Evolutionary conservation across 2,113 vertebrate species (phyloP).

Genomic region (Zosterops pallidus): DNA sequence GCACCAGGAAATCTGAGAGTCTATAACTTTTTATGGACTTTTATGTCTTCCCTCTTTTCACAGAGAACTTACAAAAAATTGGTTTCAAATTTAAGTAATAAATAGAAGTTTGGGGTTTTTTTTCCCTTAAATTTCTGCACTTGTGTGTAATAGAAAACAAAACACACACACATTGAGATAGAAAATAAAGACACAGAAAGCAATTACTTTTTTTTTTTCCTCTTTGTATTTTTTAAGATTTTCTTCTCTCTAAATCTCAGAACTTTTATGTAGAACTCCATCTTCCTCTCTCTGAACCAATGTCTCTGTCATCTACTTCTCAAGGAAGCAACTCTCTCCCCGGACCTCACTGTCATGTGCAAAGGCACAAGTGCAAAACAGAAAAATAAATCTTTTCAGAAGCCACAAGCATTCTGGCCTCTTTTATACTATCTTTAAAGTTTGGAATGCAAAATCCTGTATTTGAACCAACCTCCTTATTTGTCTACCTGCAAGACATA

Average conservation of each 20-base stretch:
- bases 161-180: neutral
- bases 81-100: neutral
- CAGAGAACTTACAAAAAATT: neutral
- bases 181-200: neutral
- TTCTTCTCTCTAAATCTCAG: neutral
- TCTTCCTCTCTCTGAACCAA: neutral
- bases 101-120: neutral
- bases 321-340: neutral
- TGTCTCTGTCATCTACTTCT: neutral
- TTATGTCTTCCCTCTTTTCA: neutral
- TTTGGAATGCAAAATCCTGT: neutral
- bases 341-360: neutral
- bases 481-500: neutral
- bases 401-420: neutral
- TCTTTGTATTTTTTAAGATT: neutral
- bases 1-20: neutral
- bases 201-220: too few species aligned
- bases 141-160: neutral
- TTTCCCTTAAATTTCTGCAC: neutral
- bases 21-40: constrained; percentile 13
- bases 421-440: neutral
- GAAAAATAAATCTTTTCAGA: neutral
- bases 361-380: neutral
- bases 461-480: neutral
- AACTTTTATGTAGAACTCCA: neutral